Evolutionary conservation across 2,113 vertebrate species (phyloP), one percentile per base, ranked within the genome.

Genomic region (Perccottus glenii): DNA sequence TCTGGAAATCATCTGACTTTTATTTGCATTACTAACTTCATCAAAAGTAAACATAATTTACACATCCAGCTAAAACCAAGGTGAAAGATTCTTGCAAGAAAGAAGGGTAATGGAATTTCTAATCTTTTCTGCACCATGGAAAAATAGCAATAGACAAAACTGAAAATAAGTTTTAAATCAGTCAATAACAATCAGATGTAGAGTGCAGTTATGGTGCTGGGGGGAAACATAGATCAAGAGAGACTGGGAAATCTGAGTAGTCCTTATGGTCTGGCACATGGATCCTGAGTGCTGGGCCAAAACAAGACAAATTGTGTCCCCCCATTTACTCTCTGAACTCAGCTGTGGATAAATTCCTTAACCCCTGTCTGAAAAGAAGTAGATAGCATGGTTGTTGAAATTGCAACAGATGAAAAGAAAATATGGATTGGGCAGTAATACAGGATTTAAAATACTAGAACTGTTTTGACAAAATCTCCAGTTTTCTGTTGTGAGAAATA

Each of bases 1-100:
- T 93, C 90, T 93, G 91, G 89, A 92, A 92, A 91, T 87, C 86
- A 90, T 89, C 85, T 91, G 85, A 92, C 88, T 85, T 92, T 90
- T 92, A 88, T 93, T 91, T 92, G 88, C 87, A 90, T 92, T 88
- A 88, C 84, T 83, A 79, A 90, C 86, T 87, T 90, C 87, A 89
- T 92, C 86, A 89, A 86, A 86, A 85, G 90, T 88, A 87, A 84
- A 90, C 84, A 88, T 91, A 88, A 89, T 88, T 93, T 87, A 91
- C 84, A 92, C 89, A 87, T 86, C 80, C 84, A 84, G 80, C 86
- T 89, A 82, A 91, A 91, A 89, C 86, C 83, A 89, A 92, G 88
- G 84, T 87, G 83, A 87, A 87, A 89, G 86, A 80, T 86, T 90
- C 89, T 92, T 84, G 85, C 89, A 88, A 82, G 75, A 82, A 83